These are phyloP conservation scores for Semibalanus balanoides DNA, from an alignment of 1,140 invertebrate genomes.

Conservation along the genomic window DNA sequence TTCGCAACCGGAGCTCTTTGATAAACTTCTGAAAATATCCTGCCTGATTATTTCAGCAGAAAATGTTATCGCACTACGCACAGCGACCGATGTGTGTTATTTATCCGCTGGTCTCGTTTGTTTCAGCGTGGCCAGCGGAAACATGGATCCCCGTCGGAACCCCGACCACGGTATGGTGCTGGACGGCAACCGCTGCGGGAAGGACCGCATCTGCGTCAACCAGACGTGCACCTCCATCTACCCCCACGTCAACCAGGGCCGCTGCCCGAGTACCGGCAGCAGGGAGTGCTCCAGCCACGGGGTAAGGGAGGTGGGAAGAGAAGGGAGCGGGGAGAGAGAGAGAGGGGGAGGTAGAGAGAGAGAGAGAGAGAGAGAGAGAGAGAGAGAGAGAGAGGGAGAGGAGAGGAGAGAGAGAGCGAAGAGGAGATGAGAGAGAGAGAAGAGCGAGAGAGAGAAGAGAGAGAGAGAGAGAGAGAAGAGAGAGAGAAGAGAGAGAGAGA, in stretches of 20 bases:
- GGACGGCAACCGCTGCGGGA: conserved; percentile 82
- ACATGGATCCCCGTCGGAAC: conserved; percentile 43
- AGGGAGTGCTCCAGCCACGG: conserved; percentile 85
- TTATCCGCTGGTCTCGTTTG: background rate
- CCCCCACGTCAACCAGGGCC: conserved; percentile 61
- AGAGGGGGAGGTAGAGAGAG: no score
- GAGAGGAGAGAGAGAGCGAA: no score
- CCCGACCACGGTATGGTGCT: conserved; percentile 57
- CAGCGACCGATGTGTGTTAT: no score
- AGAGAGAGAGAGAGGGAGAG: no score
- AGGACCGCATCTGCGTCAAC: conserved; percentile 78
- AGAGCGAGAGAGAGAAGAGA: no score
- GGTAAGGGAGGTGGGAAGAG: conserved; percentile 41
- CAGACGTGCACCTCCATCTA: conserved; percentile 74
- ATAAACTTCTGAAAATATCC: no score
- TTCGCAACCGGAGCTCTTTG: background rate
- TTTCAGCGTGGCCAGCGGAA: conserved; percentile 50
- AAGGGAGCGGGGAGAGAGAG: background rate
- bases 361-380: no score
- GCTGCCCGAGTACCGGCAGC: conserved; percentile 76
- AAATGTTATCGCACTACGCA: no score
- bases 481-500: no score
- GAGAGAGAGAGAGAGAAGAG: no score
- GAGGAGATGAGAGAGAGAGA: no score
- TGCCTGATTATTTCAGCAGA: no score